phyloP scores from a whole-genome alignment of 2,888 invertebrate species.

The Amphimallon solstitiale region DNA sequence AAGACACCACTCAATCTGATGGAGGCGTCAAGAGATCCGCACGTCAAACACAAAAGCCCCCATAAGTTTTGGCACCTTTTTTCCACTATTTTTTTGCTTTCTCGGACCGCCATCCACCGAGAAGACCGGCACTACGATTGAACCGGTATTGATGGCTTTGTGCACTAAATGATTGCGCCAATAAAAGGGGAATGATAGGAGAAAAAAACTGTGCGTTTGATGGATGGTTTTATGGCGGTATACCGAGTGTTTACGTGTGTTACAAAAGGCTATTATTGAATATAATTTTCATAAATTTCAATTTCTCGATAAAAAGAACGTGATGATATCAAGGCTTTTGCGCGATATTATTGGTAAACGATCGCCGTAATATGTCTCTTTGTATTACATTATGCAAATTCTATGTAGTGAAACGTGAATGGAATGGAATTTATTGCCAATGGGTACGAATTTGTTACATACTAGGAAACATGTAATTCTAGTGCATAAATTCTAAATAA shows the following conservation, averaged over 20 bases:
- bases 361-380: neutral
- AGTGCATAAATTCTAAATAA: neutral
- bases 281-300: too few species aligned
- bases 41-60: slow-evolving; percentile 15
- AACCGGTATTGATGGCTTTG: slow-evolving; percentile 6
- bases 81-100: slow-evolving; percentile 14
- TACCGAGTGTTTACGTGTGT: neutral
- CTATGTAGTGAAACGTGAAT: neutral
- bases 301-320: too few species aligned
- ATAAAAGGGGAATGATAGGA: slow-evolving; percentile 2
- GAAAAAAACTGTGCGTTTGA: slow-evolving; percentile 2
- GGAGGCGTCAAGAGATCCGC: slow-evolving; percentile 12
- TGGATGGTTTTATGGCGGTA: neutral
- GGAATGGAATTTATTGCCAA: neutral
- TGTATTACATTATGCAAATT: slow-evolving; percentile 6
- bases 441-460: neutral
- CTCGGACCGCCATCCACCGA: slow-evolving; percentile 10
- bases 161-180: slow-evolving; percentile 7
- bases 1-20: slow-evolving; percentile 13
- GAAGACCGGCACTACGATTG: neutral
- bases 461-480: neutral
- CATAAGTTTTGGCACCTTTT: slow-evolving; percentile 24
- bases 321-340: too few species aligned
- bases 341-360: too few species aligned
- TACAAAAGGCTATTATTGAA: too few species aligned